Evolutionary conservation across 23 tunicate species (phyloP).

Genomic region (Clavelina lepadiformis): DNA sequence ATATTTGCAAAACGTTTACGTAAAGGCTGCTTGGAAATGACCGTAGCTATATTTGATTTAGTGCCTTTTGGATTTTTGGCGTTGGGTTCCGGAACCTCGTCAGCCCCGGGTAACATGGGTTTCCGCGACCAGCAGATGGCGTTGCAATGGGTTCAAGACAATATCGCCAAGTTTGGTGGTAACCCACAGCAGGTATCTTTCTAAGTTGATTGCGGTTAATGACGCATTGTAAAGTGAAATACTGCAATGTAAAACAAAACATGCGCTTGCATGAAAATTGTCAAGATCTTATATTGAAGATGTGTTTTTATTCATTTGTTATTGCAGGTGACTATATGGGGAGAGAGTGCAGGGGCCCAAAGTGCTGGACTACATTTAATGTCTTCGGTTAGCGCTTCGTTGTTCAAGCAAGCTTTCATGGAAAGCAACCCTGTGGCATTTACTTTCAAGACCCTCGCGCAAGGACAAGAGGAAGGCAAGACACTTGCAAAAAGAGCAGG

Average conservation of each 20-base stretch:
- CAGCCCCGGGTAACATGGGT: constrained; percentile 80
- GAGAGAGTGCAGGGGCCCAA: constrained; percentile 84
- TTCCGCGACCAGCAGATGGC: constrained; percentile 58
- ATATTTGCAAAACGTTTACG: no score
- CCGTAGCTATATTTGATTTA: no score
- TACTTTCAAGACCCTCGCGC: constrained; percentile 41
- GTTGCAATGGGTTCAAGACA: constrained; percentile 66
- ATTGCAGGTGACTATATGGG: constrained; percentile 59
- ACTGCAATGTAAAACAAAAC: no score
- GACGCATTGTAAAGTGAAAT: no score
- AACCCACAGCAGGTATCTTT: constrained; percentile 20
- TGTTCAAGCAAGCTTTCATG: constrained; percentile 53
- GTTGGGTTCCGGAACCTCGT: constrained; percentile 21
- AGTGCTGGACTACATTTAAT: constrained; percentile 54
- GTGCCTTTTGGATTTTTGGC: constrained; percentile 77
- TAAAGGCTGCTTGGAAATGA: no score
- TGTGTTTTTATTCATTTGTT: not conserved
- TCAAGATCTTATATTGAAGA: no score
- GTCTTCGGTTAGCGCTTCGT: constrained; percentile 56
- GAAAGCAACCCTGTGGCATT: constrained; percentile 68
- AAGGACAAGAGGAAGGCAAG: constrained; percentile 39
- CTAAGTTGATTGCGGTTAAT: not conserved
- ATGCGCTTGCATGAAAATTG: no score
- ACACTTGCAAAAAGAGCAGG: constrained; percentile 49
- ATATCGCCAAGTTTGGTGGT: constrained; percentile 55